phyloP scores from a whole-genome alignment of 2,888 invertebrate species.

The Dascillus cervinus region DNA sequence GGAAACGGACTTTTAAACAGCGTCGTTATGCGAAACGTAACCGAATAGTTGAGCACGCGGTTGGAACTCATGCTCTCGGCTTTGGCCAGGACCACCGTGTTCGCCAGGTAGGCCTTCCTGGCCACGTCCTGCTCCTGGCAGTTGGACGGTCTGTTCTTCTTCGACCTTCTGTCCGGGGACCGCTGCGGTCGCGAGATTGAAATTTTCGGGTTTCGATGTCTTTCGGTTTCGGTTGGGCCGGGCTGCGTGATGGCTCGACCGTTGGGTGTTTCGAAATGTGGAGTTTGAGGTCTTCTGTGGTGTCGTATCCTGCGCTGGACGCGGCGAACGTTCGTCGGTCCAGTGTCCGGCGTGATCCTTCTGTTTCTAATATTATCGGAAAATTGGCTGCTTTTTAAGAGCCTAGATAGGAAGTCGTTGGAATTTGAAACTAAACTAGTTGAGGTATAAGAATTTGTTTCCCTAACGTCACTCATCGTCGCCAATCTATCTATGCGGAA shows the following conservation, averaged over 20 bases:
- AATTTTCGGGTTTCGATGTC: background rate
- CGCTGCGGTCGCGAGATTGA: constrained; percentile 19
- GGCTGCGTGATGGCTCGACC: constrained; percentile 6
- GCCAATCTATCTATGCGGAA: constrained; percentile 41
- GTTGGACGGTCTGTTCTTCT: constrained; percentile 34
- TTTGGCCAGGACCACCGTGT: constrained; percentile 59
- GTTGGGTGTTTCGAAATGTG: constrained; percentile 11
- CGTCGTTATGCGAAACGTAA: constrained; percentile 57
- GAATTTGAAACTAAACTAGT: constrained; percentile 25
- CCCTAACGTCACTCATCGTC: constrained; percentile 35
- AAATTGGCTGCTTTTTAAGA: constrained; percentile 14
- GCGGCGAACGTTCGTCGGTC: constrained; percentile 3
- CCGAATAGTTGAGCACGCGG: constrained; percentile 53
- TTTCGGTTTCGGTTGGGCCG: background rate
- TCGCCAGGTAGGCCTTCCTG: constrained; percentile 56
- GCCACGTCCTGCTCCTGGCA: constrained; percentile 57
- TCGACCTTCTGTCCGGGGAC: constrained; percentile 16
- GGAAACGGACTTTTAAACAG: constrained; percentile 47
- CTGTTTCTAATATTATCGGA: constrained; percentile 7
- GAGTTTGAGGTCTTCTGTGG: constrained; percentile 13
- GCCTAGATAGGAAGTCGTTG: constrained; percentile 21
- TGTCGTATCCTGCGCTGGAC: constrained; percentile 9
- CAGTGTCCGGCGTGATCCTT: constrained; percentile 9
- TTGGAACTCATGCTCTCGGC: constrained; percentile 55
- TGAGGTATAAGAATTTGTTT: constrained; percentile 29